phyloP scores from a whole-genome alignment of 1,140 invertebrate species.

The Teleogryllus occipitalis region DNA sequence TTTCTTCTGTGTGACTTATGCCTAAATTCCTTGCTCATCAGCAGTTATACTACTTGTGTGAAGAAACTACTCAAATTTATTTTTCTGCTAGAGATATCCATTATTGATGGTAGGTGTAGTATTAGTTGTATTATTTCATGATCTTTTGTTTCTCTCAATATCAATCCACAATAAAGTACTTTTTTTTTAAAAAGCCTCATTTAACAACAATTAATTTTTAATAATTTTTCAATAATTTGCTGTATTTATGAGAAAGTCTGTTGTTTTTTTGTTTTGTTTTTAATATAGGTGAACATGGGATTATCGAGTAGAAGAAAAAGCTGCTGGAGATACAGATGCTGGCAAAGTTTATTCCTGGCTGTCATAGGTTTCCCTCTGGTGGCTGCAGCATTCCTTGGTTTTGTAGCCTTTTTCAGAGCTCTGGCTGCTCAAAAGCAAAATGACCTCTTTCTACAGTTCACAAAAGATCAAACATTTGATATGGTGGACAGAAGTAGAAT shows the following conservation, averaged over 20 bases:
- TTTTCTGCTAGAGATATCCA: neutral
- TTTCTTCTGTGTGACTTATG: neutral
- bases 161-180: no score
- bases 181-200: neutral
- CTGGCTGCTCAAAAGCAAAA: constrained; percentile 12
- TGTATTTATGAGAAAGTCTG: neutral
- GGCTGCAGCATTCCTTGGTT: constrained; percentile 14
- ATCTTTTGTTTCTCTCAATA: no score
- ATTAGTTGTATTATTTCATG: no score
- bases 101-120: no score
- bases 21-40: neutral
- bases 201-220: no score
- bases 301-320: constrained; percentile 20
- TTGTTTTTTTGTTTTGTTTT: constrained; percentile 10
- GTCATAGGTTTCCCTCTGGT: constrained; percentile 21
- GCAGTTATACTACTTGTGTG: neutral
- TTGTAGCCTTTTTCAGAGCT: constrained; percentile 20
- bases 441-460: constrained; percentile 12
- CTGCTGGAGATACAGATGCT: constrained; percentile 21
- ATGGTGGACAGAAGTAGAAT: constrained; percentile 23
- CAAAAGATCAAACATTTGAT: constrained; percentile 19
- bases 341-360: constrained; percentile 19
- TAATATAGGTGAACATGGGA: constrained; percentile 13
- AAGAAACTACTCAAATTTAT: neutral
- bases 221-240: no score